Evolutionary conservation across 2,113 vertebrate genomes (phyloP).

Genomic region (Phalacrocorax pelagicus): DNA sequence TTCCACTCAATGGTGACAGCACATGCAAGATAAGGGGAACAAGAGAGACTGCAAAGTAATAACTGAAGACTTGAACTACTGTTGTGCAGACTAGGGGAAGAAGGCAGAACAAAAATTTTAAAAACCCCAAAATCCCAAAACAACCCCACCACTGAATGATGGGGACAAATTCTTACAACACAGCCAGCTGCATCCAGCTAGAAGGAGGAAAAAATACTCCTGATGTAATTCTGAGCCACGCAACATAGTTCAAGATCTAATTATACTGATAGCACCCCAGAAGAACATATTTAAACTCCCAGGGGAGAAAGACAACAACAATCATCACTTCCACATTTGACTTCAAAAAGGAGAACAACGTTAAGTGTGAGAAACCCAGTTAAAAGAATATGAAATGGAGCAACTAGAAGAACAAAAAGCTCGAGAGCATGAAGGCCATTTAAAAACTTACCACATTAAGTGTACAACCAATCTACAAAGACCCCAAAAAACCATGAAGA

Average conservation of each 20-base stretch:
- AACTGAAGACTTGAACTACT: neutral
- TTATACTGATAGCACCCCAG: neutral
- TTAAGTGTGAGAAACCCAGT: neutral
- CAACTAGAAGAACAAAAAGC: neutral
- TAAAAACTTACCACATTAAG: neutral
- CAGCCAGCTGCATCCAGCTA: neutral
- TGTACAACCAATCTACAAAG: neutral
- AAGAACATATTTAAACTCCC: neutral
- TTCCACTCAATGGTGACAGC: neutral
- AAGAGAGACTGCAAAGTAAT: neutral
- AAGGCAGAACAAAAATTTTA: neutral
- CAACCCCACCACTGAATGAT: neutral
- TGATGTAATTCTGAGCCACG: neutral
- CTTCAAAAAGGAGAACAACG: neutral
- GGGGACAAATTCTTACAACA: neutral
- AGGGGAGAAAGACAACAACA: neutral
- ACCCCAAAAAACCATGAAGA: neutral
- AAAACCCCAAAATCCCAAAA: no score
- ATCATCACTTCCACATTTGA: neutral
- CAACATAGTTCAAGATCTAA: neutral
- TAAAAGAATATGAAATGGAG: neutral
- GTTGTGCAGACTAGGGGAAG: neutral
- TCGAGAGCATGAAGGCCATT: neutral
- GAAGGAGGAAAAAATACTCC: neutral
- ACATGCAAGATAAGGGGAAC: neutral